A percentile compares a stretch with the other conserved stretches of the same genome.
phyloP scores from a whole-genome alignment of 2,888 invertebrate species.

The Ophioninae sp. region DNA sequence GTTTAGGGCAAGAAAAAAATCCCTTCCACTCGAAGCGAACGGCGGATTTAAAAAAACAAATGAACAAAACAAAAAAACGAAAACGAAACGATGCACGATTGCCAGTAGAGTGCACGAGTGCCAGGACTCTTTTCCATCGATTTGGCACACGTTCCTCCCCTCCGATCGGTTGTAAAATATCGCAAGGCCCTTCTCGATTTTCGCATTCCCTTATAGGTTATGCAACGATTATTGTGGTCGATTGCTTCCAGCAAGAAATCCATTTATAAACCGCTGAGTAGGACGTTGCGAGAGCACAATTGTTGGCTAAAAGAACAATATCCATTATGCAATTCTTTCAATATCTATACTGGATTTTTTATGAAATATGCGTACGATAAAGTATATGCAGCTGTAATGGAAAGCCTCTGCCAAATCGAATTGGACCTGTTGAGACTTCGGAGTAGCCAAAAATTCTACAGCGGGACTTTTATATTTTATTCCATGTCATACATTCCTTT shows the following conservation, averaged over 20 bases:
- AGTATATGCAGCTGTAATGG: not conserved
- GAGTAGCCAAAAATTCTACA: not conserved
- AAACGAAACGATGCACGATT: conserved; percentile 35
- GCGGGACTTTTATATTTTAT: not conserved
- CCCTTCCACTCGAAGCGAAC: conserved; percentile 31
- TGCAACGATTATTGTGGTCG: not conserved
- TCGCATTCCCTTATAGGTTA: conserved; percentile 7
- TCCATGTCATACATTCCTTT: not conserved
- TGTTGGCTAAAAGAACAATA: not conserved
- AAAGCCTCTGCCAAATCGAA: not conserved
- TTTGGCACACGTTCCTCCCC: conserved; percentile 57
- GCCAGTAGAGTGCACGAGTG: conserved; percentile 17
- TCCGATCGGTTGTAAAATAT: conserved; percentile 7
- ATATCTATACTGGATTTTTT: not conserved
- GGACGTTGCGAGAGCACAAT: not conserved
- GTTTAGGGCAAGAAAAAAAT: conserved; percentile 37
- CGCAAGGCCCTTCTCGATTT: conserved; percentile 5
- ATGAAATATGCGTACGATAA: not conserved
- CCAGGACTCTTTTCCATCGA: conserved; percentile 37
- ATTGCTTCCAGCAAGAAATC: not conserved
- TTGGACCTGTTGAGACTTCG: not conserved
- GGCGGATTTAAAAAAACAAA: conserved; percentile 34
- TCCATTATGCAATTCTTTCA: not conserved
- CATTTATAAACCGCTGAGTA: not conserved
- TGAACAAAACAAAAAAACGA: not conserved